A percentile compares a stretch with the other conserved stretches of the same genome.
phyloP scores from a whole-genome alignment of 2,113 vertebrate species.

The Anser brachyrhynchus region DNA sequence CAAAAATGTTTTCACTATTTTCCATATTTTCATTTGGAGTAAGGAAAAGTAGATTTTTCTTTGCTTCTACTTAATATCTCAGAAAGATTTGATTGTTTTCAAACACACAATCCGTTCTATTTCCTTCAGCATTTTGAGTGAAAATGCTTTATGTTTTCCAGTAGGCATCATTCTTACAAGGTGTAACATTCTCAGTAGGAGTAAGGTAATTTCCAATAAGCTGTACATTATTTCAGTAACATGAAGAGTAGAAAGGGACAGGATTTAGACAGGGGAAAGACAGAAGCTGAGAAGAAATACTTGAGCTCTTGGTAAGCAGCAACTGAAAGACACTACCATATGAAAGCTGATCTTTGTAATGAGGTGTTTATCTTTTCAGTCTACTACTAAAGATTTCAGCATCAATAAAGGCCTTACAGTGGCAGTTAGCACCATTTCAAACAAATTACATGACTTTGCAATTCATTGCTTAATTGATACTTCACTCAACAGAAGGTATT shows the following conservation, averaged over 20 bases:
- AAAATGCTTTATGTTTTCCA: background rate
- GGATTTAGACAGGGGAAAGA: background rate
- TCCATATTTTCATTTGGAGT: background rate
- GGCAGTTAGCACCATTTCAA: constrained; percentile 36
- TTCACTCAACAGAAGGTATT: constrained; percentile 50
- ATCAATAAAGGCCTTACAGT: constrained; percentile 24
- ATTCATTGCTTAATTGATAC: constrained; percentile 17
- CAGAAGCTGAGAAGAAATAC: background rate
- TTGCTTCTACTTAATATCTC: background rate
- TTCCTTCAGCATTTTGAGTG: background rate
- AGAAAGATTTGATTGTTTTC: background rate
- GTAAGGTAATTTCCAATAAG: background rate
- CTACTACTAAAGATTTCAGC: background rate
- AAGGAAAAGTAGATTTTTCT: background rate
- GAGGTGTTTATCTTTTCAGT: background rate
- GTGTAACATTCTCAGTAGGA: background rate
- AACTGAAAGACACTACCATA: background rate
- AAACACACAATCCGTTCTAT: background rate
- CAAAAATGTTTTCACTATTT: background rate
- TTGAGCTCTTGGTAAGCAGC: background rate
- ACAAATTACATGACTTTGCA: background rate
- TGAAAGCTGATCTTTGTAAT: constrained; percentile 3
- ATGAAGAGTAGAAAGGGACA: background rate
- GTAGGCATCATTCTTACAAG: background rate
- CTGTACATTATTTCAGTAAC: background rate